Percentiles rank a stretch among this genome's conserved stretches.
phyloP scores from a whole-genome alignment of 1,140 invertebrate species.

The Anoplolepis gracilipes region DNA sequence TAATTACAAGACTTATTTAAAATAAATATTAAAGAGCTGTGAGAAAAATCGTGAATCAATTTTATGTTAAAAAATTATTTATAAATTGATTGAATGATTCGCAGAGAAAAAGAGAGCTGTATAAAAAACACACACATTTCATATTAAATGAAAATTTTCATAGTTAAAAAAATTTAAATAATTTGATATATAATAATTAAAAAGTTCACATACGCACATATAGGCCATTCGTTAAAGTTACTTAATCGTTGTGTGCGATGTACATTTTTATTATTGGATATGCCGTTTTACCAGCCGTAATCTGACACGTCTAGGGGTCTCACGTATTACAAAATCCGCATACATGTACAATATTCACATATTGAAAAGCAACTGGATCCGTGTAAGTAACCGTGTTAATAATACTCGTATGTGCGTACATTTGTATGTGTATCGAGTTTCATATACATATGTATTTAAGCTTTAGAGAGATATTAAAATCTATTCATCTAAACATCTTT shows the following conservation, averaged over 20 bases:
- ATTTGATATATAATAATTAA: slow-evolving; percentile 28
- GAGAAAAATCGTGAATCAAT: not conserved
- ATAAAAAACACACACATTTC: not conserved
- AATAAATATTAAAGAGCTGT: not conserved
- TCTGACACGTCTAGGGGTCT: slow-evolving; percentile 43
- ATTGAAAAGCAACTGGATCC: slow-evolving; percentile 32
- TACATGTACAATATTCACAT: not conserved
- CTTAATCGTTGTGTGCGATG: slow-evolving; percentile 19
- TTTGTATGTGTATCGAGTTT: slow-evolving; percentile 5
- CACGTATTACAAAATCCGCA: slow-evolving; percentile 49
- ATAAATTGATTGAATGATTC: slow-evolving; percentile 25
- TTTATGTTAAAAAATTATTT: not conserved
- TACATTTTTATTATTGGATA: slow-evolving; percentile 57
- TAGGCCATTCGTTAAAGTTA: slow-evolving; percentile 31
- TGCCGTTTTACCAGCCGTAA: slow-evolving; percentile 47
- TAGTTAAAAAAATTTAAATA: slow-evolving; percentile 27
- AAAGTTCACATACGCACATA: not conserved
- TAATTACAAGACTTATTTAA: not conserved
- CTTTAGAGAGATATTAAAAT: slow-evolving; percentile 24
- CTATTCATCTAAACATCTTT: not conserved
- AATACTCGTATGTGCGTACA: not conserved
- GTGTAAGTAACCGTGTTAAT: slow-evolving; percentile 34
- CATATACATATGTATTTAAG: not conserved
- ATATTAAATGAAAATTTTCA: slow-evolving; percentile 19
- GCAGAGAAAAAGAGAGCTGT: not conserved